Conservation (phyloP, 1,140 invertebrate species). For the Ganaspis sp. region DNA sequence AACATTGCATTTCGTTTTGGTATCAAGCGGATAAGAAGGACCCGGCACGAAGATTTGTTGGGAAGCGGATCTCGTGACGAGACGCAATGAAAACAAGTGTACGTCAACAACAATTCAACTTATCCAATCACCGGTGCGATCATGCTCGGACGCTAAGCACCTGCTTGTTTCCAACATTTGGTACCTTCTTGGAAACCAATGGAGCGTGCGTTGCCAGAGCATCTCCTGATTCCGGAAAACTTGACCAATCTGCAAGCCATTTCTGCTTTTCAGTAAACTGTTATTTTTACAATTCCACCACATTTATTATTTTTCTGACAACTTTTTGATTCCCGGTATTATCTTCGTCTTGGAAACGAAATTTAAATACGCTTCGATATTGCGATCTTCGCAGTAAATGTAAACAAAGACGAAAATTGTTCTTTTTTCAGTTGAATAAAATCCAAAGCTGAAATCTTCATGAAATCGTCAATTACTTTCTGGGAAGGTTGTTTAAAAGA, state of each 20-base stretch:
- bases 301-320: too few species aligned
- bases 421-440: too few species aligned
- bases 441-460: too few species aligned
- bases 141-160: conserved; percentile 39
- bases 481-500: too few species aligned
- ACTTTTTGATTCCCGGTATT: too few species aligned
- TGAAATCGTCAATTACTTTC: neutral
- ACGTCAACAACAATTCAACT: conserved; percentile 64
- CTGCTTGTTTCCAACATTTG: conserved; percentile 37
- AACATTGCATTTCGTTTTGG: conserved; percentile 51
- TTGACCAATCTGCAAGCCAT: neutral
- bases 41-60: conserved; percentile 4
- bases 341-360: too few species aligned
- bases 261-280: neutral
- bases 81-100: conserved; percentile 52
- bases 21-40: conserved; percentile 40
- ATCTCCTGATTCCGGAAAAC: neutral
- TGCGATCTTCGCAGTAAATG: too few species aligned
- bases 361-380: too few species aligned
- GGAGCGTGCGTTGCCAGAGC: neutral
- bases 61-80: conserved; percentile 58
- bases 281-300: too few species aligned
- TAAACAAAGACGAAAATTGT: too few species aligned
- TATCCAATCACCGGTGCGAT: conserved; percentile 57
- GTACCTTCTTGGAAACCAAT: neutral